Conservation (phyloP, 2,113 vertebrate species). For the Sitta europaea region DNA sequence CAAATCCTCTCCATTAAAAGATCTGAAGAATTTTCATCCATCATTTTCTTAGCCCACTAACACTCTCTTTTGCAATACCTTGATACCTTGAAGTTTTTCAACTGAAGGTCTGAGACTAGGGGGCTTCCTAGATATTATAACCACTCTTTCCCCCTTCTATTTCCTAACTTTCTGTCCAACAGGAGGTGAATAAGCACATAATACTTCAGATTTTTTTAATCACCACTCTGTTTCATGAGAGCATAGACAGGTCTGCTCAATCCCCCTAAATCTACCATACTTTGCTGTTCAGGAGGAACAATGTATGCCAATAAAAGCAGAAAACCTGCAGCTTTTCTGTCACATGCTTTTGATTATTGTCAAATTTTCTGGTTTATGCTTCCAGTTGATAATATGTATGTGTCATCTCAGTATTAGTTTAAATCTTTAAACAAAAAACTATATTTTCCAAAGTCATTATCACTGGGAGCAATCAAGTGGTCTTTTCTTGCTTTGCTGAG, state of each 20-base stretch:
- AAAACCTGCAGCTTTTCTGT: slow-evolving; percentile 74
- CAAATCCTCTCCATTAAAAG: slow-evolving; percentile 73
- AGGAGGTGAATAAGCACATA: slow-evolving; percentile 64
- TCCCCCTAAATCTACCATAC: slow-evolving; percentile 73
- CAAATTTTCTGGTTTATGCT: slow-evolving; percentile 74
- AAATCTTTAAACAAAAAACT: slow-evolving; percentile 99
- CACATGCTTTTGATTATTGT: slow-evolving; percentile 72
- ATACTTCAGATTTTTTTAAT: slow-evolving; percentile 62
- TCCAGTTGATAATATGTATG: slow-evolving; percentile 69
- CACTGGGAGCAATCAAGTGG: slow-evolving; percentile 95
- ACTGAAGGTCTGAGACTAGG: slow-evolving; percentile 62
- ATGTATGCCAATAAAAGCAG: slow-evolving; percentile 76
- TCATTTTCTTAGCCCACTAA: slow-evolving; percentile 54
- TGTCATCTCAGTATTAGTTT: slow-evolving; percentile 81
- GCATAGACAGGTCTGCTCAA: slow-evolving; percentile 69
- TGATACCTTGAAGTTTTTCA: slow-evolving; percentile 43
- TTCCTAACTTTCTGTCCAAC: slow-evolving; percentile 69
- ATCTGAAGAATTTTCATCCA: slow-evolving; percentile 71
- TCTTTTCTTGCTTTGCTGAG: slow-evolving; percentile 96
- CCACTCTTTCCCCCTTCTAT: slow-evolving; percentile 36
- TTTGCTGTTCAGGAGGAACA: slow-evolving; percentile 74
- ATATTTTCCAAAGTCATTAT: slow-evolving; percentile 99
- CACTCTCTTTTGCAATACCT: slow-evolving; percentile 46
- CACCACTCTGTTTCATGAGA: slow-evolving; percentile 59
- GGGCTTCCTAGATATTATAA: slow-evolving; percentile 47